Base-by-base conservation (phyloP, 2,797 vertebrate genomes). In the Xiphorhynchus erythropygius region DNA sequence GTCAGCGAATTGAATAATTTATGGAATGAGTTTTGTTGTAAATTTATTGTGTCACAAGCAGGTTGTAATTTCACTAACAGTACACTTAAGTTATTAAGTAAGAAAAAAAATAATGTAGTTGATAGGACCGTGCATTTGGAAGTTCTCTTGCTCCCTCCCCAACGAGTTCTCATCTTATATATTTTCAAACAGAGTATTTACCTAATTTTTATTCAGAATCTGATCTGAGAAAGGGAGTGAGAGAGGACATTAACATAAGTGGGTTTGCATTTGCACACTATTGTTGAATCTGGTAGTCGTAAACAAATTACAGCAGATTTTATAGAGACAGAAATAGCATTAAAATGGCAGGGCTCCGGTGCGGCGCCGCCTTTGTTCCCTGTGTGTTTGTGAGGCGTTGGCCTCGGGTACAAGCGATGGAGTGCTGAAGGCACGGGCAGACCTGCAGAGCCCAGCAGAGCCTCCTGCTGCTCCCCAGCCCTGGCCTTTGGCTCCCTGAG, bases 51-150 rank as follows among this genome's bases (percentile, higher is more conserved):
- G 98, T 98, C 98, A 98, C 97, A 98, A 98, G 98, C 97, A 97
- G 97, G 98, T 98, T 98, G 98, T 98, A 98, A 98, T 98, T 98
- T 98, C 97, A 98, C 98, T 98, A 98, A 98, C 98, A 97, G 98
- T 98, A 97, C 97, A 98, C 98, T 98, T 98, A 98, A 98, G 98
- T 98, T 98, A 98, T 98, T 98, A 98, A 98, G 98, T 98, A 95
- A 98, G 97, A 98, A 98, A 98, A 97, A 98, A 98, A 98, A 97
- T 77, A 97, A 97, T 82, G 95, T 85, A 69, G 93, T 81, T 97
- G 97, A 97, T 98, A 97, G 94, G 97, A 96, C 95, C 28, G 96
- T 95, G 94, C 95, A 90, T 98, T 97, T 96, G 95, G 94, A 97
- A 90, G 90, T 93, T 92, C 69, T 86, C 83, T 59, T 94, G 79